A percentile compares a stretch with the other conserved stretches of the same genome.
Conservation (phyloP, 2,113 vertebrate genomes). For the Murina feae region DNA sequence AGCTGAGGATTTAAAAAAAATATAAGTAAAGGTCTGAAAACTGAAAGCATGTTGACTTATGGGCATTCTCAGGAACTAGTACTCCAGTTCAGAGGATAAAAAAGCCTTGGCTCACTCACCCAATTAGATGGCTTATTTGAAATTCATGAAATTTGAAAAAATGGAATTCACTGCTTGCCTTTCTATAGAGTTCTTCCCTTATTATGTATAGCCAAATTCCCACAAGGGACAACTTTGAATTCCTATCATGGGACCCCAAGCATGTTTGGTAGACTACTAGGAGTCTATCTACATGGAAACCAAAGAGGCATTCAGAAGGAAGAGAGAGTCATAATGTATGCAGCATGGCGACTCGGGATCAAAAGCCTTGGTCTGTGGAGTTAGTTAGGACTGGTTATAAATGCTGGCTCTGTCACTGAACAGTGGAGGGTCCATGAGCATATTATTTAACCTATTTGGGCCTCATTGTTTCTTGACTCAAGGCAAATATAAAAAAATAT, state of each 20-base stretch:
- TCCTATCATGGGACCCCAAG: neutral
- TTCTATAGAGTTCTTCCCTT: neutral
- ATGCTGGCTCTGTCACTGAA: neutral
- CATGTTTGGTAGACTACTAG: neutral
- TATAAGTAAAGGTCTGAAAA: neutral
- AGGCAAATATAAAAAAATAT: slow-evolving; percentile 39
- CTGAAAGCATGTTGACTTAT: slow-evolving; percentile 20
- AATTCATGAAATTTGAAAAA: slow-evolving; percentile 30
- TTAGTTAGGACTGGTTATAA: neutral
- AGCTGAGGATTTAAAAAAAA: neutral
- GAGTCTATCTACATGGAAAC: neutral
- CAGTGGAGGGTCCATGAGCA: neutral
- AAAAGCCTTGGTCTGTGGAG: neutral
- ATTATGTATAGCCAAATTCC: neutral
- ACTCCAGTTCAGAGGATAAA: neutral
- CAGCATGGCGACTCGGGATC: neutral
- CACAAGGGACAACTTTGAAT: neutral
- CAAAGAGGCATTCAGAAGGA: neutral
- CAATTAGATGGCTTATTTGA: neutral
- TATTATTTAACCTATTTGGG: slow-evolving; percentile 3
- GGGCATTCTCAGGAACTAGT: neutral
- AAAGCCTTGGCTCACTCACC: neutral
- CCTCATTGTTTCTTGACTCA: slow-evolving; percentile 43
- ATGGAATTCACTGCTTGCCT: neutral
- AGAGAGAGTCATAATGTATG: neutral